These are phyloP conservation scores for Chrysopa pallens DNA, from an alignment of 1,140 invertebrate genomes.

Conservation along the genomic window DNA sequence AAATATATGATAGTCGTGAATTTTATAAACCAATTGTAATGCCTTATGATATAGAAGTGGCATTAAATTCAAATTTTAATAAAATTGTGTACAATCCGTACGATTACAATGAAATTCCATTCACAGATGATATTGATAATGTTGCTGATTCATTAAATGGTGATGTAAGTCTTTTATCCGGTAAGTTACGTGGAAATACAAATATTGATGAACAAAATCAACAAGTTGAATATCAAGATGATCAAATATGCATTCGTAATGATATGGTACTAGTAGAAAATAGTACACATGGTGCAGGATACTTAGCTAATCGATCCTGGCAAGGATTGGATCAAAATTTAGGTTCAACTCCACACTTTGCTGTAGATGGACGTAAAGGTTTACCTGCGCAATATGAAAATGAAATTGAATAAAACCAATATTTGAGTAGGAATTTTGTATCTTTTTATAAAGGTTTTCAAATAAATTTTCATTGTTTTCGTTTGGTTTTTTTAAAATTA, in stretches of 20 bases:
- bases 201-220: conserved; percentile 16
- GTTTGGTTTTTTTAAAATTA: no score
- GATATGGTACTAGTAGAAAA: conserved; percentile 23
- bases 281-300: conserved; percentile 31
- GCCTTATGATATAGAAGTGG: conserved; percentile 84
- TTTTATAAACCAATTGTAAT: conserved; percentile 80
- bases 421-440: no score
- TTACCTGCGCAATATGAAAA: conserved; percentile 31
- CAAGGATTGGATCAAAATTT: conserved; percentile 53
- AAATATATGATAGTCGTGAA: conserved; percentile 64
- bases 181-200: conserved; percentile 30
- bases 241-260: conserved; percentile 16
- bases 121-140: conserved; percentile 20
- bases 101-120: conserved; percentile 27
- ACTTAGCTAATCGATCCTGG: conserved; percentile 46
- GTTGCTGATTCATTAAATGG: conserved; percentile 4
- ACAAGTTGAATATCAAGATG: conserved; percentile 9
- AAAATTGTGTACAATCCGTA: conserved; percentile 15
- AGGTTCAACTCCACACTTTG: conserved; percentile 38
- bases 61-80: conserved; percentile 40
- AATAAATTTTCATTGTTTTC: no score
- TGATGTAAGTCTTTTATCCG: conserved; percentile 53
- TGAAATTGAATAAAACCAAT: conserved; percentile 12
- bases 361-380: conserved; percentile 41
- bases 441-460: no score